Percentiles rank a stretch among this genome's conserved stretches.
These are phyloP conservation scores for Caretta caretta DNA, from an alignment of 2,113 vertebrate species.

Conservation along the genomic window DNA sequence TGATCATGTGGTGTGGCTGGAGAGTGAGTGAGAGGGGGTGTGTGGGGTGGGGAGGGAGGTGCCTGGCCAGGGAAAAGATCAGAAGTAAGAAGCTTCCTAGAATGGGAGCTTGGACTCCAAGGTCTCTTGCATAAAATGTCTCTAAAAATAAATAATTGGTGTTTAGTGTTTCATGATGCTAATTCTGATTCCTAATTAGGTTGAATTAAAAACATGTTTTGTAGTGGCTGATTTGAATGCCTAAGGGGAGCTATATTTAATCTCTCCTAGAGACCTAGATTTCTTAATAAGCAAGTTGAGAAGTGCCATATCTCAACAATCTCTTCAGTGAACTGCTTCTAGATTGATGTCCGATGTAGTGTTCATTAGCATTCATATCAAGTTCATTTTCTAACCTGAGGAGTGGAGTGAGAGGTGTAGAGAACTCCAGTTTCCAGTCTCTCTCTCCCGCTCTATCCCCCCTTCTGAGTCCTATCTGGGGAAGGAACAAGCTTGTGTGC, in stretches of 20 bases:
- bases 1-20: neutral
- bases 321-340: neutral
- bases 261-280: neutral
- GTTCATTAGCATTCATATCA: neutral
- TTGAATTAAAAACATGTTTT: neutral
- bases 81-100: neutral
- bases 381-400: neutral
- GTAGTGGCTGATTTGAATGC: slow-evolving; percentile 12
- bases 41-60: rapidly evolving
- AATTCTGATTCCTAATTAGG: neutral
- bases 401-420: neutral
- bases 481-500: neutral
- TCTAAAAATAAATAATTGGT: neutral
- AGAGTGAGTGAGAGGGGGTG: neutral
- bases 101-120: rapidly evolving
- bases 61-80: neutral
- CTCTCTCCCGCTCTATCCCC: rapidly evolving
- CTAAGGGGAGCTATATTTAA: neutral
- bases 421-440: rapidly evolving
- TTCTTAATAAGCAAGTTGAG: slow-evolving; percentile 20
- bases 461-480: neutral
- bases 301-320: neutral
- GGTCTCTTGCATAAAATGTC: neutral
- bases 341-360: neutral
- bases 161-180: neutral